A percentile compares a stretch with the other conserved stretches of the same genome.
Evolutionary conservation across 2,113 vertebrate genomes (phyloP).

Genomic region (Fulica atra): DNA sequence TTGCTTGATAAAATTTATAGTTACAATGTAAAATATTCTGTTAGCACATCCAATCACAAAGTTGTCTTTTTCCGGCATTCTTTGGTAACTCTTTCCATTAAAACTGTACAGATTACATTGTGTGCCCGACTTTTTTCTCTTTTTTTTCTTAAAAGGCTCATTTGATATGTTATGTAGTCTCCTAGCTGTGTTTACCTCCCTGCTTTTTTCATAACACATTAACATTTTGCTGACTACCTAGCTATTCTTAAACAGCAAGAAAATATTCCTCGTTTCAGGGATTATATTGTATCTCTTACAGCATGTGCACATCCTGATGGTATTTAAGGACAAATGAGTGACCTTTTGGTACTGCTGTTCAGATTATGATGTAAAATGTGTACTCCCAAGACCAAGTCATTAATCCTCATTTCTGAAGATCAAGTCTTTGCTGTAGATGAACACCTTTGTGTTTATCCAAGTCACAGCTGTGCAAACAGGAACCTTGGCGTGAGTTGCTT

Average conservation of each 20-base stretch:
- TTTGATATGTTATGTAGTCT: background rate
- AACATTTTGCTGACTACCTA: background rate
- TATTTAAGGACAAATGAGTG: background rate
- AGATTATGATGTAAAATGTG: background rate
- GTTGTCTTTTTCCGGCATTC: background rate
- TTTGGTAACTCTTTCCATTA: background rate
- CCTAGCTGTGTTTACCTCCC: background rate
- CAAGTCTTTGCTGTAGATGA: background rate
- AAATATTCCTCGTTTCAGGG: background rate
- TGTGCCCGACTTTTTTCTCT: background rate
- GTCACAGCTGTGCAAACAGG: background rate
- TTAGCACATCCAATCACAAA: background rate
- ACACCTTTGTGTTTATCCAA: background rate
- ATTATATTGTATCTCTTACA: background rate
- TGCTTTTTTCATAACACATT: background rate
- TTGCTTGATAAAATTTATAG: background rate
- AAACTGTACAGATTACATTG: background rate
- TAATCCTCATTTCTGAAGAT: background rate
- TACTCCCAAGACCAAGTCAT: background rate
- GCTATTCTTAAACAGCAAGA: background rate
- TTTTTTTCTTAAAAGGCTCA: background rate
- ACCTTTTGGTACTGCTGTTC: background rate
- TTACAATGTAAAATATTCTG: background rate
- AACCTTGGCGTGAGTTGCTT: background rate
- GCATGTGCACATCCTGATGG: accelerated